Evolutionary conservation across 64 coral and sea anemone genomes (phyloP).

Genomic region (Stichodactyla mertensii): DNA sequence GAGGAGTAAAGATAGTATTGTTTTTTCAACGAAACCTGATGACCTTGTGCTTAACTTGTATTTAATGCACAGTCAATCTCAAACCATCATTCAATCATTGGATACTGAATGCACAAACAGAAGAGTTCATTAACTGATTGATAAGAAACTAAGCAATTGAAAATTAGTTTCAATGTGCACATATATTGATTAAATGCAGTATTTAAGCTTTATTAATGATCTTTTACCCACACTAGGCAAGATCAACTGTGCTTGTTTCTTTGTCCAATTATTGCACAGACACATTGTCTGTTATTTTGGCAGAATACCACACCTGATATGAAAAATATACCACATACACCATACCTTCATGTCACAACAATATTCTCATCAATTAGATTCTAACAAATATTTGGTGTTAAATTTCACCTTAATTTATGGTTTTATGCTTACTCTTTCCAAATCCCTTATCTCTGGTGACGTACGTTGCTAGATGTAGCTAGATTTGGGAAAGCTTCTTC

Average conservation of each 20-base stretch:
- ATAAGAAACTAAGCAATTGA: too few relatives aligned
- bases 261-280: neutral
- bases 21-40: neutral
- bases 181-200: neutral
- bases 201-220: neutral
- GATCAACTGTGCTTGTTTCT: neutral
- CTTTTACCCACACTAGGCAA: neutral
- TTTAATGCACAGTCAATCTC: neutral
- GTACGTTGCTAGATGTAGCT: neutral
- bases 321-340: neutral
- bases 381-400: neutral
- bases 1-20: neutral
- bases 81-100: neutral
- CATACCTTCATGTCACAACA: neutral
- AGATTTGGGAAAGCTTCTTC: neutral
- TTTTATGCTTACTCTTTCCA: neutral
- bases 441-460: neutral
- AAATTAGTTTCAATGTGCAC: too few relatives aligned
- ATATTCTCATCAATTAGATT: neutral
- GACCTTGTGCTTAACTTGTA: neutral
- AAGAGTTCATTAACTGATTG: too few relatives aligned
- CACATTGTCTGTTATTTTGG: neutral
- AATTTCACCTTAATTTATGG: neutral
- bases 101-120: neutral
- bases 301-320: neutral